phyloP scores from a whole-genome alignment of 1,140 invertebrate genomes.

The Vanessa atalanta region DNA sequence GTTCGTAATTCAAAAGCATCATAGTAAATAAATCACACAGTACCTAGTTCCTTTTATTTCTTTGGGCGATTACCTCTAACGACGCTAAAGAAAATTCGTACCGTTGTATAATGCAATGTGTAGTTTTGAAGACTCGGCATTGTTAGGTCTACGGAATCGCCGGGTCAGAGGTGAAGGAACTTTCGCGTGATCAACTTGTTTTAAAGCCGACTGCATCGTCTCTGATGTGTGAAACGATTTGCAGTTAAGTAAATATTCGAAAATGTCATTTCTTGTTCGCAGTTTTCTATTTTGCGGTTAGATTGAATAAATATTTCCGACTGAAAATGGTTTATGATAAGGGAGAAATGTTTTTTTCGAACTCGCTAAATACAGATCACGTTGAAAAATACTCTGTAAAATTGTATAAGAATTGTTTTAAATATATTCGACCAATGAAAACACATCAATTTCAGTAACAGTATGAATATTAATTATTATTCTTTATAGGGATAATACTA shows the following conservation, averaged over 20 bases:
- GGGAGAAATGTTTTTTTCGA: too few species aligned
- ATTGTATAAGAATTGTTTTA: too few species aligned
- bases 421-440: too few species aligned
- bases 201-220: constrained; percentile 39
- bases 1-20: not conserved
- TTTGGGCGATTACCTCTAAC: constrained; percentile 7
- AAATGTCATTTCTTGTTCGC: constrained; percentile 9
- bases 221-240: constrained; percentile 42
- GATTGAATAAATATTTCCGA: too few species aligned
- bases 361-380: too few species aligned
- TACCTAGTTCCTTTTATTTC: not conserved
- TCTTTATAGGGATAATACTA: too few species aligned
- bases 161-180: constrained; percentile 66
- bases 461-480: too few species aligned
- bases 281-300: constrained; percentile 6
- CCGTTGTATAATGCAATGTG: constrained; percentile 12
- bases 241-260: constrained; percentile 30
- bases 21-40: not conserved
- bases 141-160: constrained; percentile 32
- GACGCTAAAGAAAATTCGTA: not conserved
- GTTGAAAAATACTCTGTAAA: too few species aligned
- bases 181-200: constrained; percentile 56
- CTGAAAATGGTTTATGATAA: too few species aligned
- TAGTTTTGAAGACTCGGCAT: constrained; percentile 24
- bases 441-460: too few species aligned